These are phyloP conservation scores for Stomorhina lunata DNA, from an alignment of 2,888 invertebrate species.

Conservation along the genomic window DNA sequence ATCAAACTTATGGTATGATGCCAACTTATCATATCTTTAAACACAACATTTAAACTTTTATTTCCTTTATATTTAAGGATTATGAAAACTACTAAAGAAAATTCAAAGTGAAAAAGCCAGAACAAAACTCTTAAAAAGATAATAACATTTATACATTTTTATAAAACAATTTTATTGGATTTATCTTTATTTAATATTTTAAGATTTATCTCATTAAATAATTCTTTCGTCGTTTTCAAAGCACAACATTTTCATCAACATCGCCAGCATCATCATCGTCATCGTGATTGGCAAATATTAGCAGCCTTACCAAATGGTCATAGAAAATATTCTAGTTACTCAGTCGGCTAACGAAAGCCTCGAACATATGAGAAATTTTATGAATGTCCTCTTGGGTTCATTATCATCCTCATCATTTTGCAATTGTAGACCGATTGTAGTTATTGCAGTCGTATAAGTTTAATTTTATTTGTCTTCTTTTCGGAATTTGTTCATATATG, in stretches of 20 bases:
- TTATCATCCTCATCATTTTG: too few relatives aligned
- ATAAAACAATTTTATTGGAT: slow-evolving; percentile 41
- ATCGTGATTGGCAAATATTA: too few relatives aligned
- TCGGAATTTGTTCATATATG: slow-evolving; percentile 22
- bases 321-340: too few relatives aligned
- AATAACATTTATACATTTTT: slow-evolving; percentile 49
- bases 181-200: slow-evolving; percentile 52
- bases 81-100: neutral
- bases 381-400: neutral
- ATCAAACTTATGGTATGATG: neutral
- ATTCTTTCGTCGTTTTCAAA: slow-evolving; percentile 22
- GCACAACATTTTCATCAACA: slow-evolving; percentile 39
- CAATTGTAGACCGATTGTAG: too few relatives aligned
- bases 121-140: slow-evolving; percentile 49
- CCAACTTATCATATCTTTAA: neutral
- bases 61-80: neutral
- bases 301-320: neutral
- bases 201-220: slow-evolving; percentile 61
- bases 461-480: slow-evolving; percentile 42
- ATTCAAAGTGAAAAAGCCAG: neutral
- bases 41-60: neutral
- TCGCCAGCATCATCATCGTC: neutral
- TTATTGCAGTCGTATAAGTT: neutral
- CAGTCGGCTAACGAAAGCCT: too few relatives aligned
- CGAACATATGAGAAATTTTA: slow-evolving; percentile 9